phyloP scores from a whole-genome alignment of 2,888 invertebrate species.

The Diloba caeruleocephala region DNA sequence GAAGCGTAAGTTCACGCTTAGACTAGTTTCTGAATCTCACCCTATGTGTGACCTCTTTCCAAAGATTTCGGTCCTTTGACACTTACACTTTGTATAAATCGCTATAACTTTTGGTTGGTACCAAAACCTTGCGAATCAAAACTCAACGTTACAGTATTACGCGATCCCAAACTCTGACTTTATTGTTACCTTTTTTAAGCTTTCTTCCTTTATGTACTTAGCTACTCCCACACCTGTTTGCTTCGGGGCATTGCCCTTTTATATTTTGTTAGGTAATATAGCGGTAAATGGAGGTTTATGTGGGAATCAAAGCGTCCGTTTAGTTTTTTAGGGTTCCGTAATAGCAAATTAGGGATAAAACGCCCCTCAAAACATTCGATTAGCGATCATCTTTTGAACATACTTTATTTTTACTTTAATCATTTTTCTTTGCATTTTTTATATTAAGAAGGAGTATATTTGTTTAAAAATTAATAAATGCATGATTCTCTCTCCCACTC shows the following conservation, averaged over 20 bases:
- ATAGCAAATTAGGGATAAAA: slow-evolving; percentile 6
- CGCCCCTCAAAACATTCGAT: slow-evolving; percentile 7
- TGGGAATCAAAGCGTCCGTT: slow-evolving; percentile 64
- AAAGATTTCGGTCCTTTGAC: too few species aligned
- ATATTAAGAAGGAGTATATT: too few species aligned
- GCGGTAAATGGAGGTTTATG: slow-evolving; percentile 71
- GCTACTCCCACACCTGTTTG: slow-evolving; percentile 84
- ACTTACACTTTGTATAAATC: too few species aligned
- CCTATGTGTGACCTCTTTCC: too few species aligned
- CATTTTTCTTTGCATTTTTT: too few species aligned
- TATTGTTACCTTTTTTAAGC: slow-evolving; percentile 83
- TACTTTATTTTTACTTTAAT: not conserved
- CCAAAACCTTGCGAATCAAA: slow-evolving; percentile 67
- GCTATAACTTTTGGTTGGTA: slow-evolving; percentile 39
- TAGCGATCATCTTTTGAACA: not conserved
- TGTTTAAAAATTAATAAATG: too few species aligned
- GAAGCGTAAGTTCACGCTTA: too few species aligned
- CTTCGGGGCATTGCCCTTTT: slow-evolving; percentile 81
- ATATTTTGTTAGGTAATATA: slow-evolving; percentile 75
- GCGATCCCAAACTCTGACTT: slow-evolving; percentile 78
- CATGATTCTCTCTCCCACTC: too few species aligned
- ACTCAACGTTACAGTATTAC: slow-evolving; percentile 78
- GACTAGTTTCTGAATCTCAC: too few species aligned
- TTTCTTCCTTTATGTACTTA: slow-evolving; percentile 83
- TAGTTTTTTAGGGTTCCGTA: slow-evolving; percentile 61